Evolutionary conservation across 2,797 vertebrate genomes (phyloP), one percentile per base, ranked within the genome.

Genomic region (Scolopax bukidnonensis): DNA sequence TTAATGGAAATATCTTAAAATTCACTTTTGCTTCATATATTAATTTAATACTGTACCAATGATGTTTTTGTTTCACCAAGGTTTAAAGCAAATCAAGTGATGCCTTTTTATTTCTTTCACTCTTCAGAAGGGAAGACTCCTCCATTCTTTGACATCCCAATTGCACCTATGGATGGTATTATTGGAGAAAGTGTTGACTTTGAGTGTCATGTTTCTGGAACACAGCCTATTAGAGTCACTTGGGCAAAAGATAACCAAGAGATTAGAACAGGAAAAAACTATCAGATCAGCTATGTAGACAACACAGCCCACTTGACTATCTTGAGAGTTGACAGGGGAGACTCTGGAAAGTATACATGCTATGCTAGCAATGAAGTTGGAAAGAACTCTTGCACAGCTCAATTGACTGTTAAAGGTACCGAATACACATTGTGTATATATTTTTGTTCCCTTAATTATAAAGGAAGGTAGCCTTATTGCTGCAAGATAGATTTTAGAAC

Each of bases 241-340:
- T 99, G 99, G 99, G 99, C 99, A 89, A 99, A 99, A 98, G 99
- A 99, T 97, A 98, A 98, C 91, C 99, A 99, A 97, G 99, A 99
- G 92, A 99, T 99, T 84, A 99, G 99, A 79, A 98, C 98, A 87
- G 99, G 99, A 12, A 98, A 98, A 51, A 99, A 99, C 95, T 99
- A 99, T 97, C 99, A 99, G 97, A 99, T 99, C 84, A 98, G 98
- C 90, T 99, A 98, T 86, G 98, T 98, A 96, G 99, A 99, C 30
- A 98, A 99, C 96, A 98, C 94, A 5, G 97, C 98, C 69, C 98
- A 98, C 71, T 97, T 99, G 97, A 99, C 98, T 67, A 98, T 99
- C 76, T 79, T 99, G 90, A 99, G 98, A 97, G 98, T 98, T 38
- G 98, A 99, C 90, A 99, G 98, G 95, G 98, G 95, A 27, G 99